Percentiles rank a stretch among this genome's conserved stretches.
Evolutionary conservation across 2,888 invertebrate species (phyloP).

Genomic region (Phyllotreta striolata): DNA sequence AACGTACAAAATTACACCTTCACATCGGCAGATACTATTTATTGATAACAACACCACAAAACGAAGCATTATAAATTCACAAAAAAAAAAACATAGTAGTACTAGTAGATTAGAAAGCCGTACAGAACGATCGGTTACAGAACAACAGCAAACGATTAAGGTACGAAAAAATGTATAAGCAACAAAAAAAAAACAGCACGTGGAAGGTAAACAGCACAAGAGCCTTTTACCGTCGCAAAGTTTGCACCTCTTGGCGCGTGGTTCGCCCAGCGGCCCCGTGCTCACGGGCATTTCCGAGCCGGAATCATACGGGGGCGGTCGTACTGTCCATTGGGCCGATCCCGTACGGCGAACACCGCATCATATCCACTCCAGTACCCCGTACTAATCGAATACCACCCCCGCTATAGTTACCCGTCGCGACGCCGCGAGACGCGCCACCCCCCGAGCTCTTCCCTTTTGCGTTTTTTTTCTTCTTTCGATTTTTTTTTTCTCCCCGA

Average conservation of each 20-base stretch:
- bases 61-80: too few relatives aligned
- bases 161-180: not conserved
- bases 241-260: constrained; percentile 91
- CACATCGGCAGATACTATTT: too few relatives aligned
- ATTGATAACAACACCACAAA: too few relatives aligned
- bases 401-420: not conserved
- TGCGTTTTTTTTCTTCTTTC: too few relatives aligned
- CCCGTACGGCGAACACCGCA: constrained; percentile 28
- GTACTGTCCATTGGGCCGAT: constrained; percentile 38
- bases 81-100: too few relatives aligned
- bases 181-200: constrained; percentile 15
- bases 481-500: constrained; percentile 7
- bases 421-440: too few relatives aligned
- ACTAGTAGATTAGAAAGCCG: too few relatives aligned
- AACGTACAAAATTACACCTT: too few relatives aligned
- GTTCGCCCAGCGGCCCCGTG: constrained; percentile 72
- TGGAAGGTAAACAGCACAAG: constrained; percentile 9
- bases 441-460: too few relatives aligned
- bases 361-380: constrained; percentile 16
- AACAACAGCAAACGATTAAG: too few relatives aligned
- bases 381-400: too few relatives aligned
- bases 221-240: constrained; percentile 80
- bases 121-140: too few relatives aligned
- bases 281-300: constrained; percentile 68
- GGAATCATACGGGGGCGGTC: constrained; percentile 45